A percentile compares a stretch with the other conserved stretches of the same genome.
phyloP scores from a whole-genome alignment of 2,113 vertebrate genomes.

The Riparia riparia region DNA sequence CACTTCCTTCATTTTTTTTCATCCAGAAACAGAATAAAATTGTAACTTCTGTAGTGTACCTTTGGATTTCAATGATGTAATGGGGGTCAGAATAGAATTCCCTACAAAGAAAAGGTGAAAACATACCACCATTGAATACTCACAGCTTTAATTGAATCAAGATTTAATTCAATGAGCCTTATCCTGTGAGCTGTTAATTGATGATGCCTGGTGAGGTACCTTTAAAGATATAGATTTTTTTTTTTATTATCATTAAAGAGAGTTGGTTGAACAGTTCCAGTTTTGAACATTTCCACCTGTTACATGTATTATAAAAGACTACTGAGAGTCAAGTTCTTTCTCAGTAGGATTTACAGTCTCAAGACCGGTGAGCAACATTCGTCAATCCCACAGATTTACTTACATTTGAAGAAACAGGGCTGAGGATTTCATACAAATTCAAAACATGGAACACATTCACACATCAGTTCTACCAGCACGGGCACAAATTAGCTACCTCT shows the following conservation, averaged over 20 bases:
- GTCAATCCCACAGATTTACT: not conserved
- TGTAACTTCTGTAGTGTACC: not conserved
- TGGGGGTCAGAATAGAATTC: not conserved
- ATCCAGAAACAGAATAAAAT: not conserved
- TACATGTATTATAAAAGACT: not conserved
- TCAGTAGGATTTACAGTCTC: not conserved
- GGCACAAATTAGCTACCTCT: not conserved
- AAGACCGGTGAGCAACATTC: not conserved
- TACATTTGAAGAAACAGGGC: not conserved
- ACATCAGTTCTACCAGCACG: not conserved
- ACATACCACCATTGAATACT: not conserved
- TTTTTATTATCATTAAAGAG: not conserved
- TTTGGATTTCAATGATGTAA: not conserved
- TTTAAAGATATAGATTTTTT: not conserved
- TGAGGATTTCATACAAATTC: not conserved
- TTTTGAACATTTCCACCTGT: not conserved
- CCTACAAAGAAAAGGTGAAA: not conserved
- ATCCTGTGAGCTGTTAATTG: not conserved
- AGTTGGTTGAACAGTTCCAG: not conserved
- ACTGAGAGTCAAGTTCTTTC: not conserved
- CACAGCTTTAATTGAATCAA: not conserved
- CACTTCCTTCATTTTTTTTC: not conserved
- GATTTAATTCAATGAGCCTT: not conserved
- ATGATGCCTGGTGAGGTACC: not conserved
- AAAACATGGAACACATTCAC: not conserved